Evolutionary conservation across 2,113 vertebrate genomes (phyloP), one percentile per base, ranked within the genome.

Genomic region (Anarhynchus alexandrinus): DNA sequence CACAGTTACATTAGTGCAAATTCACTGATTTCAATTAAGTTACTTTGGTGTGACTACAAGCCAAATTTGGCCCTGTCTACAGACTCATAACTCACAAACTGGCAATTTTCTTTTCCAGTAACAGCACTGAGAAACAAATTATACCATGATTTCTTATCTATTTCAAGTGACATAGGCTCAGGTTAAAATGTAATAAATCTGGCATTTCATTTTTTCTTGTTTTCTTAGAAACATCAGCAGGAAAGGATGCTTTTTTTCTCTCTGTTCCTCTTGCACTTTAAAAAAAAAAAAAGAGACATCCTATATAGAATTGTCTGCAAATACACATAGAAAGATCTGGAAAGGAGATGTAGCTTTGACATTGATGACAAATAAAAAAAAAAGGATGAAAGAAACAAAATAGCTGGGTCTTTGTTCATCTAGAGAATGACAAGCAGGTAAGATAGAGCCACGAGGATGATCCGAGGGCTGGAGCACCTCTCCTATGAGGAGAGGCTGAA

Each of bases 1-100:
- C 88, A 92, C 82, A 80, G 91, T 85, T 94, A 79, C 80, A 86
- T 97, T 97, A 96, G 89, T 94, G 77, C 59, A 94, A 96, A 89
- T 94, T 93, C 89, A 81, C 38, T 87, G 87, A 93, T 94, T 96
- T 94, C 80, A 96, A 86, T 96, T 93, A 93, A 77, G 86, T 90
- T 93, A 34, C 70, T 95, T 85, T 90, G 55, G 49, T 95, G 72
- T 82, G 93, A 90, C 88, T 78, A 58, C 16, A 81, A 87, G 40
- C 73, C 78, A 91, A 78, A 93, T 84, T 82, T 95, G 52, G 71
- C 61, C 45, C 30, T 62, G 45, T 73, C 54, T 88, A 34, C 71
- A 52, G 66, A 59, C 30, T 91, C 32, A n/a, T 89, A 94, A 84
- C 30, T 96, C 83, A 77, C 13, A 94, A 89, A 74, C 71, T 57